phyloP scores from a whole-genome alignment of 2,113 vertebrate species.

The Axis porcinus region DNA sequence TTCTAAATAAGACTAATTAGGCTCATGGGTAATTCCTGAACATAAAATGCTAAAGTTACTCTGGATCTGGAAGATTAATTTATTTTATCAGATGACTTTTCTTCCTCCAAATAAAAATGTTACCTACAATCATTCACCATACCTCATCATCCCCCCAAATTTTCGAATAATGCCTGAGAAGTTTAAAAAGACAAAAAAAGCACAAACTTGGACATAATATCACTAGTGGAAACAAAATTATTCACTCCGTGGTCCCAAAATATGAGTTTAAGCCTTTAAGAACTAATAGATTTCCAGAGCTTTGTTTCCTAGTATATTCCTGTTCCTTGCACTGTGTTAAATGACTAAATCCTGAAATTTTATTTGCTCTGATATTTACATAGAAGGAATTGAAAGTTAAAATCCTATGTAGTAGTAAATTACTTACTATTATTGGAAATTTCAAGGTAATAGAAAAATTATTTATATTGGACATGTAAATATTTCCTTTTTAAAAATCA shows the following conservation, averaged over 20 bases:
- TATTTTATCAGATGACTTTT: slow-evolving; percentile 32
- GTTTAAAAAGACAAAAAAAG: neutral
- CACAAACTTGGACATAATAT: neutral
- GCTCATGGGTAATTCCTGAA: neutral
- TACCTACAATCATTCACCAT: neutral
- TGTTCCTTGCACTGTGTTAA: neutral
- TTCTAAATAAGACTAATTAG: slow-evolving; percentile 10
- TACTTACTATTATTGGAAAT: neutral
- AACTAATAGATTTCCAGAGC: neutral
- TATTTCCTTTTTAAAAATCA: neutral
- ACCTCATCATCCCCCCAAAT: neutral
- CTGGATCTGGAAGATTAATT: slow-evolving; percentile 31
- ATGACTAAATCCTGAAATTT: neutral
- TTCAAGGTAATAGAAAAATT: slow-evolving; percentile 18
- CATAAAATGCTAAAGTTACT: slow-evolving; percentile 35
- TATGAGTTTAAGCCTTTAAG: neutral
- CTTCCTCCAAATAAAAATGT: slow-evolving; percentile 23
- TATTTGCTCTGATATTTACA: neutral
- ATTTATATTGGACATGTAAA: neutral
- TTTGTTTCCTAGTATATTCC: neutral
- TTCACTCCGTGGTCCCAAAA: neutral
- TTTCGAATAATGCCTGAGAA: slow-evolving; percentile 10
- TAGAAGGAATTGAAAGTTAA: slow-evolving; percentile 14
- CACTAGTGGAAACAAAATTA: neutral
- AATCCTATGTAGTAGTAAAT: neutral